Percentiles rank a stretch among this genome's conserved stretches.
phyloP scores from a whole-genome alignment of 2,888 invertebrate species.

The Chirona hameri region DNA sequence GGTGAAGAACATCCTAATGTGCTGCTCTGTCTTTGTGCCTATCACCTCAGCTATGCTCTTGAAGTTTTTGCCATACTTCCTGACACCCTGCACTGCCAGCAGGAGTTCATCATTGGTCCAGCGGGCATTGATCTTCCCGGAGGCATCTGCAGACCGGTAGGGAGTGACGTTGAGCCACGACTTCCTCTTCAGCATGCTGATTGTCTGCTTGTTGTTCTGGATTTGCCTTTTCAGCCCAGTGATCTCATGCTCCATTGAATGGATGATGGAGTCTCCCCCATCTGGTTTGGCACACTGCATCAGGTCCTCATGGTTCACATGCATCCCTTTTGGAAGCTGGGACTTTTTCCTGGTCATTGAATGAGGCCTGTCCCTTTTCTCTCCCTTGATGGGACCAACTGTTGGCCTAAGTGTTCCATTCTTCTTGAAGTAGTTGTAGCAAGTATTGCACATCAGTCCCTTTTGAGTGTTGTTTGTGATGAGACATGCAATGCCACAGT shows the following conservation, averaged over 20 bases:
- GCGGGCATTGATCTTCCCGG: slow-evolving; percentile 70
- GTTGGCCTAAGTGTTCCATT: slow-evolving; percentile 49
- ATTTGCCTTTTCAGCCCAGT: slow-evolving; percentile 94
- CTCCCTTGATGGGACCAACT: slow-evolving; percentile 41
- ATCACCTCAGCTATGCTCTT: slow-evolving; percentile 91
- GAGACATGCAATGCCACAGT: slow-evolving; percentile 72
- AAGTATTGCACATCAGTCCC: slow-evolving; percentile 76
- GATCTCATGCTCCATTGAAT: slow-evolving; percentile 89
- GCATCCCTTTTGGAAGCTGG: slow-evolving; percentile 93
- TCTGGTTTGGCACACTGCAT: slow-evolving; percentile 48
- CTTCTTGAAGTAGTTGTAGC: slow-evolving; percentile 78
- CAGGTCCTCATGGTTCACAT: slow-evolving; percentile 95
- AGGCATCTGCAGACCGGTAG: slow-evolving; percentile 46
- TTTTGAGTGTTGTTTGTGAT: slow-evolving; percentile 69
- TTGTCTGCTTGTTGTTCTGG: slow-evolving; percentile 88
- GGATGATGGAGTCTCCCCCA: slow-evolving; percentile 58
- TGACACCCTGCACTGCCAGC: slow-evolving; percentile 76
- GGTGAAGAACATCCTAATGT: slow-evolving; percentile 85
- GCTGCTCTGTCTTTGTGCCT: slow-evolving; percentile 91
- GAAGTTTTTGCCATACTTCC: slow-evolving; percentile 70
- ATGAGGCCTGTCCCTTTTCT: slow-evolving; percentile 38
- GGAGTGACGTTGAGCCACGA: slow-evolving; percentile 50
- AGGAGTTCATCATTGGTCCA: slow-evolving; percentile 92
- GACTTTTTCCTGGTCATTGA: slow-evolving; percentile 53
- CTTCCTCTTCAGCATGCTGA: slow-evolving; percentile 80